phyloP scores from a whole-genome alignment of 2,888 invertebrate species.

The Acrocera orbiculus region DNA sequence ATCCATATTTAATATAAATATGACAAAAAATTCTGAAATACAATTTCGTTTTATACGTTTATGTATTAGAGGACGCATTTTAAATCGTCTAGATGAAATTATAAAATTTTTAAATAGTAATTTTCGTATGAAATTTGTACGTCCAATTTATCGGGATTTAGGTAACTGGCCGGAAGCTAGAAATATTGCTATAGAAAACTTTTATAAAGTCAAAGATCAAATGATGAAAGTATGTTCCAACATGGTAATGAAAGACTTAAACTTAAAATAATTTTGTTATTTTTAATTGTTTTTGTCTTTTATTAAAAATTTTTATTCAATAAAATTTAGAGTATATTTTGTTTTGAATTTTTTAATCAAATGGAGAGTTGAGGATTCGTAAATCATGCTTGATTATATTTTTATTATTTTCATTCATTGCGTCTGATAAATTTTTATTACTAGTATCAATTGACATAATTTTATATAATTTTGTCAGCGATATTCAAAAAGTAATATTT shows the following conservation, averaged over 20 bases:
- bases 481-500: no score
- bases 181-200: constrained; percentile 50
- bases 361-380: no score
- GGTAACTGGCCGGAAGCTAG: constrained; percentile 61
- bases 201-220: constrained; percentile 43
- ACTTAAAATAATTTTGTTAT: constrained; percentile 17
- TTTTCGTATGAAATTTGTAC: constrained; percentile 82
- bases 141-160: constrained; percentile 73
- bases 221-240: constrained; percentile 76
- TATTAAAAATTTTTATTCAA: no score
- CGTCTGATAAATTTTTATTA: no score
- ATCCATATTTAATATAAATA: constrained; percentile 43
- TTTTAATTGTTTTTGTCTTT: no score
- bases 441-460: no score
- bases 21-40: constrained; percentile 61
- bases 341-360: no score
- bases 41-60: constrained; percentile 59
- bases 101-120: constrained; percentile 64
- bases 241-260: constrained; percentile 56
- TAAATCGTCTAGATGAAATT: constrained; percentile 44
- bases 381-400: no score
- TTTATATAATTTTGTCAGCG: no score
- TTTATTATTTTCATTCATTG: no score
- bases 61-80: constrained; percentile 55
- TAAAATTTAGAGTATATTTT: no score